Percentiles rank a stretch among this genome's conserved stretches.
These are phyloP conservation scores for Lasioglossum malachurum DNA, from an alignment of 2,888 invertebrate species.

Conservation along the genomic window DNA sequence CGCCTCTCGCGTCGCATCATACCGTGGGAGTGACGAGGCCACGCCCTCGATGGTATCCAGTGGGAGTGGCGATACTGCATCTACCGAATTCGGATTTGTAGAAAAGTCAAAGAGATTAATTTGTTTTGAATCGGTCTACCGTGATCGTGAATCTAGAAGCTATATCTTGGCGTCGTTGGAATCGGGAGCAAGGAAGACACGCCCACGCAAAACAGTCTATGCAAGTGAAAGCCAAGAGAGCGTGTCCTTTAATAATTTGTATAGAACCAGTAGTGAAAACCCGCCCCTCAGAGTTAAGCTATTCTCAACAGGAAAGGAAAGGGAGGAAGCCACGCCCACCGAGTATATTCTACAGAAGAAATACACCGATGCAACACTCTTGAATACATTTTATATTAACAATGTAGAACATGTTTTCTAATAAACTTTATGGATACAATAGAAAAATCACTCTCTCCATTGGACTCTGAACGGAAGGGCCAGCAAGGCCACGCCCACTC, in stretches of 20 bases:
- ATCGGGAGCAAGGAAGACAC: not conserved
- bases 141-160: too few relatives aligned
- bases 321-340: not conserved
- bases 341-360: not conserved
- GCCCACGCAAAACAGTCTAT: not conserved
- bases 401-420: too few relatives aligned
- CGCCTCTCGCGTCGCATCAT: not conserved
- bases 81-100: not conserved
- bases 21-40: not conserved
- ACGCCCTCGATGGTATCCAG: not conserved
- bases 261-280: not conserved
- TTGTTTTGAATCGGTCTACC: not conserved
- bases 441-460: not conserved
- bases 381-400: not conserved
- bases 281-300: not conserved
- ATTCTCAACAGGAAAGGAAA: not conserved
- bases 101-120: not conserved
- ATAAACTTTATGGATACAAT: too few relatives aligned
- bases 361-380: not conserved
- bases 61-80: not conserved
- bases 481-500: not conserved
- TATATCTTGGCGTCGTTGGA: too few relatives aligned
- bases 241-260: not conserved
- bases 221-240: not conserved
- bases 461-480: accelerated